Percentiles rank a stretch among this genome's conserved stretches.
Conservation (phyloP, 2,888 invertebrate species). For the Dicyrtoma fusca region DNA sequence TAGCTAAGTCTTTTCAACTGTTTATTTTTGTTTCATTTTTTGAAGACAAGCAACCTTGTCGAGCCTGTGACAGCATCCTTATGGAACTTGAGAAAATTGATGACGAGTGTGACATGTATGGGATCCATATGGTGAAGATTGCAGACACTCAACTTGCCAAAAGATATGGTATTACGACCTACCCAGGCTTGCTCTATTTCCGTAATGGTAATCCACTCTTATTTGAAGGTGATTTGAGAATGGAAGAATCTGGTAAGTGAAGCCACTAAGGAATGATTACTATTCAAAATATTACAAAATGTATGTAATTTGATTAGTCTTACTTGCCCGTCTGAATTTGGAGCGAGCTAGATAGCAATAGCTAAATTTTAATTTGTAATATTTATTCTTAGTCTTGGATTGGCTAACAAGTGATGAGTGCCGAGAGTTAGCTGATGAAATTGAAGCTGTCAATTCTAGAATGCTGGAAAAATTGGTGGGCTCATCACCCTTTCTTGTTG, state of each 20-base stretch:
- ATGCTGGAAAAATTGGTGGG: constrained; percentile 84
- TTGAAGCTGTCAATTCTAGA: constrained; percentile 86
- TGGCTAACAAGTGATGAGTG: constrained; percentile 94
- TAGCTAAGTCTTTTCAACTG: constrained; percentile 14
- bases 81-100: constrained; percentile 68
- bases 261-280: too few relatives aligned
- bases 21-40: constrained; percentile 12
- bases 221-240: constrained; percentile 67
- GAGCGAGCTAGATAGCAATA: too few relatives aligned
- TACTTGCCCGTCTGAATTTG: too few relatives aligned
- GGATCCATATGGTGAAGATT: constrained; percentile 91
- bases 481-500: constrained; percentile 84
- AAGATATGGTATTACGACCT: constrained; percentile 74
- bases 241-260: constrained; percentile 49
- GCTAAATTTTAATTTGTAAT: too few relatives aligned
- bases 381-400: constrained; percentile 80
- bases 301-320: too few relatives aligned
- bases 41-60: constrained; percentile 87
- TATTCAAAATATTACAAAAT: too few relatives aligned
- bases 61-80: constrained; percentile 87
- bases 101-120: constrained; percentile 88
- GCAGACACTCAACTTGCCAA: constrained; percentile 89
- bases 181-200: constrained; percentile 76
- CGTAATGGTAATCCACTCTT: constrained; percentile 80
- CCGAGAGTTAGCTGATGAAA: constrained; percentile 89